Conservation (phyloP, 2,113 vertebrate species). For the Lagenorhynchus albirostris region DNA sequence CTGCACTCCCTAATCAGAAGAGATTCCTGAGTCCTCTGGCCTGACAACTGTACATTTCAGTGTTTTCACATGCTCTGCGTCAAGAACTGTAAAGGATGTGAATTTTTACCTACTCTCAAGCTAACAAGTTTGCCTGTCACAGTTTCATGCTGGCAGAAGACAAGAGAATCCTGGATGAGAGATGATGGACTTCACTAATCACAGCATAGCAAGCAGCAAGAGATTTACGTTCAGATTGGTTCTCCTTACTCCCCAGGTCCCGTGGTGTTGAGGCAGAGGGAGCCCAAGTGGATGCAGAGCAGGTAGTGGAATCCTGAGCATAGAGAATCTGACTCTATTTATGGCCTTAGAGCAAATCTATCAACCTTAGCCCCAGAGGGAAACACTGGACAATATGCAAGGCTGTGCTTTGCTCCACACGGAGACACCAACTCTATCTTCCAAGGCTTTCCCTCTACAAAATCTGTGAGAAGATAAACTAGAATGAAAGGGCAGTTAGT, state of each 20-base stretch:
- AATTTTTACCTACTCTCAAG: neutral
- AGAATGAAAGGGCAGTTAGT: neutral
- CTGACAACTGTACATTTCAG: neutral
- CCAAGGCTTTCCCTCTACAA: neutral
- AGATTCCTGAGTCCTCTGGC: neutral
- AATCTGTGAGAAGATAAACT: neutral
- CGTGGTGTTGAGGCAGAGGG: neutral
- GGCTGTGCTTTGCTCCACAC: neutral
- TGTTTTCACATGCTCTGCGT: neutral
- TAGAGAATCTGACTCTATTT: neutral
- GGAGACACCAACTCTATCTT: neutral
- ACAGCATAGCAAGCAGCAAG: neutral
- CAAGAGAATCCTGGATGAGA: neutral
- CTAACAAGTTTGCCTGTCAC: neutral
- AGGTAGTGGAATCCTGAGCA: neutral
- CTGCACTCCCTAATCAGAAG: neutral
- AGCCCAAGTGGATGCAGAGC: no score
- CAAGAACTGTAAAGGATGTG: neutral
- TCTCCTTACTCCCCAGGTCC: neutral
- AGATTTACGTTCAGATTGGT: neutral
- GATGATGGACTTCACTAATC: neutral
- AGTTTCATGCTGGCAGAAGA: neutral
- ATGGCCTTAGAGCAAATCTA: neutral
- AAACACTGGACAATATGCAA: neutral
- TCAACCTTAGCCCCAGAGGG: neutral